phyloP scores from a whole-genome alignment of 2,888 invertebrate species.

The Macrosiphum euphorbiae region DNA sequence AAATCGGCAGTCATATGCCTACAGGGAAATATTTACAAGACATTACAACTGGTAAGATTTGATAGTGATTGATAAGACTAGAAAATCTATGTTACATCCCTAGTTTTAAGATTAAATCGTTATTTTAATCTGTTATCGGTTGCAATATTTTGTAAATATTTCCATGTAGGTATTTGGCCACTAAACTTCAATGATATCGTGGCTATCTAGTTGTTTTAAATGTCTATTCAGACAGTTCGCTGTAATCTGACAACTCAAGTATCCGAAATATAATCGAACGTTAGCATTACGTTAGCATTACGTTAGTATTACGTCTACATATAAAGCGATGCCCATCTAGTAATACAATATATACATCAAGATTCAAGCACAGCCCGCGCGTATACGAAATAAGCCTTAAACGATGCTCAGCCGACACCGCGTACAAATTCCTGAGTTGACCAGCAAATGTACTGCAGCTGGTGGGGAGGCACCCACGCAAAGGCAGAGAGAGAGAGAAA shows the following conservation, averaged over 20 bases:
- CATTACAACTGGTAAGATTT: no score
- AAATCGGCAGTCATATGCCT: no score
- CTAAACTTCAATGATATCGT: no score
- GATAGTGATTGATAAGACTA: no score
- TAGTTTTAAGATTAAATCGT: no score
- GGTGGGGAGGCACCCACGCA: neutral
- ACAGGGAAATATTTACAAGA: no score
- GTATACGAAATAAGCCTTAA: neutral
- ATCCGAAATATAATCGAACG: neutral
- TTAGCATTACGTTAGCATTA: neutral
- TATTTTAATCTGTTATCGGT: no score
- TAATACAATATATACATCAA: neutral
- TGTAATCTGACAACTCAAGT: neutral
- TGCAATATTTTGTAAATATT: no score
- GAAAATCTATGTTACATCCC: no score
- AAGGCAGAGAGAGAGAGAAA: neutral
- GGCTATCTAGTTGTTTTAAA: no score
- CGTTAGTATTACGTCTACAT: neutral
- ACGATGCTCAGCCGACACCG: neutral
- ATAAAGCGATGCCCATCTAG: neutral
- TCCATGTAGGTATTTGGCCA: no score
- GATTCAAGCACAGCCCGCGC: neutral
- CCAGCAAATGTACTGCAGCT: neutral
- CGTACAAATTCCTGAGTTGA: neutral
- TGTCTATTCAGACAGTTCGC: no score